phyloP scores from a whole-genome alignment of 2,888 invertebrate genomes.

The Colostygia pectinataria region DNA sequence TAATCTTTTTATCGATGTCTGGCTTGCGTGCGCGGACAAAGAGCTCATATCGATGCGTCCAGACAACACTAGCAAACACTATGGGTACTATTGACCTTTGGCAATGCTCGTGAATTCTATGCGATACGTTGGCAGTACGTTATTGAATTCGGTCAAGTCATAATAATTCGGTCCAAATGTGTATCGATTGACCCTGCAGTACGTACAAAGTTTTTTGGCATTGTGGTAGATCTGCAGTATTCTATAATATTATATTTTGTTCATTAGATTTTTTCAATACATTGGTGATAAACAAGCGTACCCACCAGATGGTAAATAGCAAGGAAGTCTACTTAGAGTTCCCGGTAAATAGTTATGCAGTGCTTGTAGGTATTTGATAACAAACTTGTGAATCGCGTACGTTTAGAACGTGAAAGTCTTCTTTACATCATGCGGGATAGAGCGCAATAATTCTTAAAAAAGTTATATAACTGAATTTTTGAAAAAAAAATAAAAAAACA shows the following conservation, averaged over 20 bases:
- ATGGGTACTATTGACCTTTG: not conserved
- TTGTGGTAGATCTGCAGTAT: no score
- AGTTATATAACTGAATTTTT: no score
- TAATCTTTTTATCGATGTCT: constrained; percentile 77
- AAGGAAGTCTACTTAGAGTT: not conserved
- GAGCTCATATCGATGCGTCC: constrained; percentile 53
- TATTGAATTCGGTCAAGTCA: no score
- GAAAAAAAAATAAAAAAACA: no score
- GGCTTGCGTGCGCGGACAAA: constrained; percentile 55
- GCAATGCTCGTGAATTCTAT: not conserved
- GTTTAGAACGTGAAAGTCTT: not conserved
- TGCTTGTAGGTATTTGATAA: not conserved
- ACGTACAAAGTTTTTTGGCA: no score
- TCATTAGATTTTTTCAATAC: no score
- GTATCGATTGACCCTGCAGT: no score
- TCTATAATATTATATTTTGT: no score
- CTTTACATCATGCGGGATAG: not conserved
- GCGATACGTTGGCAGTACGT: no score
- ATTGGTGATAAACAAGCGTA: no score
- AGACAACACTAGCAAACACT: constrained; percentile 41
- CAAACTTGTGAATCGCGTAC: constrained; percentile 2
- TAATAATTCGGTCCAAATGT: no score
- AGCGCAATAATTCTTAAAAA: no score
- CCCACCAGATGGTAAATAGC: constrained; percentile 3
- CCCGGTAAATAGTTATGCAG: not conserved